Evolutionary conservation across 2,113 vertebrate species (phyloP), one percentile per base, ranked within the genome.

Genomic region (Campylomormyrus numenius): DNA sequence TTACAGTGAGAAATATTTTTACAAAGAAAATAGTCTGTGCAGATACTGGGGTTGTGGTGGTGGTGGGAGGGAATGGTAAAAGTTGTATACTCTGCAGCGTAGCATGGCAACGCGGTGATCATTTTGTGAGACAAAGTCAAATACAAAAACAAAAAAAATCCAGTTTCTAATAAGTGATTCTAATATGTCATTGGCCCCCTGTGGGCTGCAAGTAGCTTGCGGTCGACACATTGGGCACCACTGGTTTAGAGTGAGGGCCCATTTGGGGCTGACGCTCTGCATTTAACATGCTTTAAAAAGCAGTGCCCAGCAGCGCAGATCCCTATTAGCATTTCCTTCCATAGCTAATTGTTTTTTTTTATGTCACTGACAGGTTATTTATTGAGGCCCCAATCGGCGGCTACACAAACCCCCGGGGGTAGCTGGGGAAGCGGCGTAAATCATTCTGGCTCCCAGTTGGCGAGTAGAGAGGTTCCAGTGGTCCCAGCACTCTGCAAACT

Each of bases 401-500:
- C 35, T 83, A 83, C 77, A 83, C 77, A 83, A 83, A 83, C 35
- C 77, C 19, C 17, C 5, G 77, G 13, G 17, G 77, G 77, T 83
- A 42, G 35, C 39, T 83, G 77, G 35, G 19, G 4, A 83, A 42
- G 77, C 17, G 8, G 77, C 5, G 77, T 83, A 83, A 83, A 83
- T 83, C 77, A 83, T 42, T 83, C 39, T 45, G 77, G 39, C 4
- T 83, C 39, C 15, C 77, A 83, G 77, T 35, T 45, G 77, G 17
- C 77, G 31, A 35, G 39, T 35, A 83, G 77, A 45, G 35, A 83
- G 39, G 77, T 83, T 86, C 46, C 46, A 85, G 21, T 50, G 85
- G 85, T 24, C 46, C 39, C 39, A 45, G 5, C 19, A 24, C 13
- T 87, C 21, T 90, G 56, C 86, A 88, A 92, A 92, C 94, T 90